Percentiles rank a stretch among this genome's conserved stretches.
These are phyloP conservation scores for Athalia rosae DNA, from an alignment of 2,888 invertebrate species.

Conservation along the genomic window DNA sequence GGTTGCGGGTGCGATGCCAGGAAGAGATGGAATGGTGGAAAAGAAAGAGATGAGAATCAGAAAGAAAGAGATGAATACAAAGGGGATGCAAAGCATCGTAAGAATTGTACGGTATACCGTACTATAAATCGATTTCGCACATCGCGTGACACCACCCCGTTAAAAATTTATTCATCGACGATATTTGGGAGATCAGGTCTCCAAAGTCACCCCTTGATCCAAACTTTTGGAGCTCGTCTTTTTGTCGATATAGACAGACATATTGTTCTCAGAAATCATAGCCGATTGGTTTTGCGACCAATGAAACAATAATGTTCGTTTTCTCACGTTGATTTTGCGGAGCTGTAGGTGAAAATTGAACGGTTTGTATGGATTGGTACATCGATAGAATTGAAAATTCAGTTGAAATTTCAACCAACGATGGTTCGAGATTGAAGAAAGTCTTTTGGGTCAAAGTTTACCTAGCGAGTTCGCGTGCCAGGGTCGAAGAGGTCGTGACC, in stretches of 20 bases:
- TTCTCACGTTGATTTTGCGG: no score
- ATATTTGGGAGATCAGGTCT: no score
- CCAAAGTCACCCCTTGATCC: no score
- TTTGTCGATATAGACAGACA: no score
- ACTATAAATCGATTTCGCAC: no score
- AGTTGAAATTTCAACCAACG: background rate
- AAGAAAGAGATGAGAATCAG: background rate
- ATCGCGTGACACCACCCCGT: no score
- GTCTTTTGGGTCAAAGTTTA: constrained; percentile 40
- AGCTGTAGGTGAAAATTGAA: background rate
- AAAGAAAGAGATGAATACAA: background rate
- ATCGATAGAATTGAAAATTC: constrained; percentile 3
- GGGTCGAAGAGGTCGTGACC: constrained; percentile 53
- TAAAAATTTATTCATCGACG: no score
- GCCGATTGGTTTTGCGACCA: no score
- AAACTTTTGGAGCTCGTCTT: no score
- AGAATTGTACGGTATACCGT: background rate
- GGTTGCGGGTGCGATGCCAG: constrained; percentile 57
- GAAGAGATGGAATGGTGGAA: constrained; percentile 4
- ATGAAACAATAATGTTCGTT: no score
- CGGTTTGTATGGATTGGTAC: background rate
- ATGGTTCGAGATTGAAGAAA: constrained; percentile 22
- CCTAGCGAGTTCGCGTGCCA: constrained; percentile 59
- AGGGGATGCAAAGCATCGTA: background rate
- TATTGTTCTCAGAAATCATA: no score